Conservation (phyloP, 2,797 vertebrate species). For the Enteromius paludinosus region DNA sequence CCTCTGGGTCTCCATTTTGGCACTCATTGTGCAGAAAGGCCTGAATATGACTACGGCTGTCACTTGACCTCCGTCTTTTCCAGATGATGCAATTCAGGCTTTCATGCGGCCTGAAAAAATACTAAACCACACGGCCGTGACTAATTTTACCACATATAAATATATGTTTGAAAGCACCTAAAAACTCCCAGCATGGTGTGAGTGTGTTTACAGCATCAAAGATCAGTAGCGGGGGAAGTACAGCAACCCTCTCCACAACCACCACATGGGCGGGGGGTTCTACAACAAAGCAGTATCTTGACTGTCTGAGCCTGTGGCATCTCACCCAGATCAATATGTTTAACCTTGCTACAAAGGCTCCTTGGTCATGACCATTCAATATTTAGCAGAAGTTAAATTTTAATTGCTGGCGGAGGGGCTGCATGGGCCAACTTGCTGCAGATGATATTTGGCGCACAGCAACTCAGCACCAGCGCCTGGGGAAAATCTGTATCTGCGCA, state of each 20-base stretch:
- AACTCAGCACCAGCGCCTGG: neutral
- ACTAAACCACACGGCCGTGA: neutral
- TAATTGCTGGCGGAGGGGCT: slow-evolving; percentile 8
- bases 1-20: slow-evolving; percentile 39
- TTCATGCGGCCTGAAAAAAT: neutral
- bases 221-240: slow-evolving; percentile 71
- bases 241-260: slow-evolving; percentile 69
- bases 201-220: slow-evolving; percentile 71
- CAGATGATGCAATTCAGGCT: neutral
- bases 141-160: neutral
- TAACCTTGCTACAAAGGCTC: slow-evolving; percentile 74
- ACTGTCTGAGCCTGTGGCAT: slow-evolving; percentile 60
- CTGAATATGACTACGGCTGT: slow-evolving; percentile 51
- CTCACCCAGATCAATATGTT: slow-evolving; percentile 75
- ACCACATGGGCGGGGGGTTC: slow-evolving; percentile 70
- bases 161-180: slow-evolving; percentile 20
- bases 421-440: slow-evolving; percentile 24
- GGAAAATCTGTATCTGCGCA: slow-evolving; percentile 29
- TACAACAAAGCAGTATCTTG: slow-evolving; percentile 72
- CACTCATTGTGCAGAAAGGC: slow-evolving; percentile 45
- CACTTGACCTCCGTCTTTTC: slow-evolving; percentile 49
- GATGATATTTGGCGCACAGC: slow-evolving; percentile 13
- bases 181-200: slow-evolving; percentile 16
- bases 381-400: slow-evolving; percentile 60
- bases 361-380: slow-evolving; percentile 69